Conservation (phyloP, 2,113 vertebrate species). For the Crotalus tigris region DNA sequence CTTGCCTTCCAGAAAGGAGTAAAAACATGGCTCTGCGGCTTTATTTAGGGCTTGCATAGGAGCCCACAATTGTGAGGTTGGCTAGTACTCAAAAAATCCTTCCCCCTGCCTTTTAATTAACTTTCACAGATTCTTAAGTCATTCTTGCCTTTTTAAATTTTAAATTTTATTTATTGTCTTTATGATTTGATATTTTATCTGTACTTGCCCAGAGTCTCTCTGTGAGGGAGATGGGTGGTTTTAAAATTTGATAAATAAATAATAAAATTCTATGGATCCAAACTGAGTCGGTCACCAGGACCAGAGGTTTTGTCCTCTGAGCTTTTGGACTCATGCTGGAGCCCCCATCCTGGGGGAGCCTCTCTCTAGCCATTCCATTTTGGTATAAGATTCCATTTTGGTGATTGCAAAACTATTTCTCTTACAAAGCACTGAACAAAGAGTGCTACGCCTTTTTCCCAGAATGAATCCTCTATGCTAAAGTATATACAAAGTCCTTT, state of each 20-base stretch:
- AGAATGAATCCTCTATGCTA: background rate
- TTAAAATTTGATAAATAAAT: too few relatives aligned
- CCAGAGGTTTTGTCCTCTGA: background rate
- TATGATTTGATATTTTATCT: too few relatives aligned
- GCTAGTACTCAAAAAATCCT: background rate
- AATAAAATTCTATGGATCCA: background rate
- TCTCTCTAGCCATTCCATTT: background rate
- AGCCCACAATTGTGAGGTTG: too few relatives aligned
- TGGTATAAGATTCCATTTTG: background rate
- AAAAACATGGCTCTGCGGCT: background rate
- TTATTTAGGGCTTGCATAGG: background rate
- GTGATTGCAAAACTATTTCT: background rate
- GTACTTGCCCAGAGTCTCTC: too few relatives aligned
- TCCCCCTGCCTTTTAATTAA: background rate
- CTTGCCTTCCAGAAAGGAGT: background rate
- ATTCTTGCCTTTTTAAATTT: background rate
- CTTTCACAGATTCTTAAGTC: background rate
- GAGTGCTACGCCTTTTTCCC: background rate
- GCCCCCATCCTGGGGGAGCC: background rate
- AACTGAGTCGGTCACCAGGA: background rate
- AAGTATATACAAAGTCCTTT: background rate
- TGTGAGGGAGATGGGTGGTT: too few relatives aligned
- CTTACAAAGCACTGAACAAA: background rate
- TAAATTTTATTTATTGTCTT: background rate
- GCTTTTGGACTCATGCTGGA: background rate